phyloP scores from a whole-genome alignment of 2,113 vertebrate genomes.

The Vidua macroura region DNA sequence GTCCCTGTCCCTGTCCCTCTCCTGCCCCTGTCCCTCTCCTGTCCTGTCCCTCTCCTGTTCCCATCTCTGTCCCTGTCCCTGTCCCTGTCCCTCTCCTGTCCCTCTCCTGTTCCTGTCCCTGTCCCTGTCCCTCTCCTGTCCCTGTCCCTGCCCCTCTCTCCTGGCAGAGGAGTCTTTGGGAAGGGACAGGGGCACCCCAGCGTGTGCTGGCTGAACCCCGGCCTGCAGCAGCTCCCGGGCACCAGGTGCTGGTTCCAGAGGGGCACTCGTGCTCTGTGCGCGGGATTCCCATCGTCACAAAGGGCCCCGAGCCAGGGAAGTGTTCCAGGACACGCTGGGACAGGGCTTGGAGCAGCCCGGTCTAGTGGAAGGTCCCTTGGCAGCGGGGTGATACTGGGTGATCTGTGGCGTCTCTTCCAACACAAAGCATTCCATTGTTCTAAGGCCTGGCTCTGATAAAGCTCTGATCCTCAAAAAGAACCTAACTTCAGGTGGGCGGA shows the following conservation, averaged over 20 bases:
- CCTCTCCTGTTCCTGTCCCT: too few relatives aligned
- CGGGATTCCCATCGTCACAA: fast-evolving
- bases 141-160: background rate
- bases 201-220: fast-evolving
- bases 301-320: background rate
- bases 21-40: too few relatives aligned
- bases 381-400: too few relatives aligned
- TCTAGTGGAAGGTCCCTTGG: fast-evolving
- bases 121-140: too few relatives aligned
- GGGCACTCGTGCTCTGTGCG: fast-evolving
- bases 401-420: background rate
- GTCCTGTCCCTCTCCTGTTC: too few relatives aligned
- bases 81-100: too few relatives aligned
- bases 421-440: background rate
- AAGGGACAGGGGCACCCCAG: fast-evolving
- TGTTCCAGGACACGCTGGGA: background rate
- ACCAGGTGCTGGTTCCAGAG: fast-evolving
- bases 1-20: background rate
- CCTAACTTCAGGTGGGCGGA: slow-evolving; percentile 12
- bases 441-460: background rate
- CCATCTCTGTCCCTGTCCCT: too few relatives aligned
- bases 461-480: background rate
- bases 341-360: background rate
- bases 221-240: background rate
- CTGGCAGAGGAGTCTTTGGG: too few relatives aligned